These are phyloP conservation scores for Cyaniris semiargus DNA, from an alignment of 2,888 invertebrate genomes.

Conservation along the genomic window DNA sequence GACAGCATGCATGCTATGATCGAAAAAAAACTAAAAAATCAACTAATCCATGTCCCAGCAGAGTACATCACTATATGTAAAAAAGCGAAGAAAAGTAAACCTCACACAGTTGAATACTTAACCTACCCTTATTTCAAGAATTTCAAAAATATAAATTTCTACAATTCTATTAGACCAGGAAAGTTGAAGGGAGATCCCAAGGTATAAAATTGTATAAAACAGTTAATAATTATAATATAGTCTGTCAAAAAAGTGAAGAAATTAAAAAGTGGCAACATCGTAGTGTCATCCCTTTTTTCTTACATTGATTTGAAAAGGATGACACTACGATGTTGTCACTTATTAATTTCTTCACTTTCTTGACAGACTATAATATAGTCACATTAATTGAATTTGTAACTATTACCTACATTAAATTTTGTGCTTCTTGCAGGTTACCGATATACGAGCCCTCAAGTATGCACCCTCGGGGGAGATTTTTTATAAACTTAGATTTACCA, in stretches of 20 bases:
- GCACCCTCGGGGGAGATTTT: background rate
- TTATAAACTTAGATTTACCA: conserved; percentile 33
- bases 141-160: conserved; percentile 33
- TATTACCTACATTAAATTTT: conserved; percentile 5
- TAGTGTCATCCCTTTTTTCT: too few relatives aligned
- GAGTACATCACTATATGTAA: conserved; percentile 37
- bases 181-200: conserved; percentile 35
- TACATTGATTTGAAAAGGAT: too few relatives aligned
- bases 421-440: conserved; percentile 33
- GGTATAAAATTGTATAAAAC: conserved; percentile 33
- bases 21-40: conserved; percentile 38
- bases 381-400: background rate
- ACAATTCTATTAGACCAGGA: conserved; percentile 36
- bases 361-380: background rate
- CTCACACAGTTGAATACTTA: conserved; percentile 27
- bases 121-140: conserved; percentile 33
- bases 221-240: conserved; percentile 10
- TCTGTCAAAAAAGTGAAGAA: too few relatives aligned
- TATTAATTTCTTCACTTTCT: too few relatives aligned
- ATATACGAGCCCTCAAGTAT: conserved; percentile 32
- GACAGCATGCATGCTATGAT: conserved; percentile 41
- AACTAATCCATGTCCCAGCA: conserved; percentile 37
- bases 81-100: conserved; percentile 35
- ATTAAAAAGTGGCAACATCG: too few relatives aligned
- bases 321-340: too few relatives aligned